Percentiles rank a stretch among this genome's conserved stretches.
These are phyloP conservation scores for Trachelus tabidus DNA, from an alignment of 2,888 invertebrate species.

Conservation along the genomic window DNA sequence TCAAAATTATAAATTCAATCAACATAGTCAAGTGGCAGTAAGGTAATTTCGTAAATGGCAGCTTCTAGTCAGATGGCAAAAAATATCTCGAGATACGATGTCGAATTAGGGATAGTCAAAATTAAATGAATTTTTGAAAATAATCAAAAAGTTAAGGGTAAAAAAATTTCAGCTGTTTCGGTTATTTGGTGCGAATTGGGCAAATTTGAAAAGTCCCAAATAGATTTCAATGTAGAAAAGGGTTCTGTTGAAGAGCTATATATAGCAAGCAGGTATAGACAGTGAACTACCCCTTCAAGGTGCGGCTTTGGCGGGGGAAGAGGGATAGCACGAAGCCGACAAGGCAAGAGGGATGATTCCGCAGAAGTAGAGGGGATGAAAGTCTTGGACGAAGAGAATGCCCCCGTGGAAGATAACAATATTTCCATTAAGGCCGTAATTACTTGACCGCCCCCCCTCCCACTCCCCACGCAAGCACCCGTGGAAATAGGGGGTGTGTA, in stretches of 20 bases:
- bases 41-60: neutral
- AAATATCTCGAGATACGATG: neutral
- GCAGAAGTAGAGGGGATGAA: neutral
- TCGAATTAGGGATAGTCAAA: neutral
- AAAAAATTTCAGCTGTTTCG: neutral
- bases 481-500: neutral
- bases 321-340: neutral
- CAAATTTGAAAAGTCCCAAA: too few relatives aligned
- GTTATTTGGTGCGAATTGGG: too few relatives aligned
- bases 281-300: neutral
- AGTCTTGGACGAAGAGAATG: neutral
- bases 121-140: neutral
- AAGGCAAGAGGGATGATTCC: neutral
- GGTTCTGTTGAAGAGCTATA: neutral
- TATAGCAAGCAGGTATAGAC: neutral
- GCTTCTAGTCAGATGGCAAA: neutral
- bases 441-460: neutral
- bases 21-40: neutral
- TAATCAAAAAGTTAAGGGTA: neutral
- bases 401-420: conserved; percentile 12
- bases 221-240: neutral
- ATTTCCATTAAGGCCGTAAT: conserved; percentile 16
- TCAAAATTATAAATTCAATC: neutral
- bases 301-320: neutral
- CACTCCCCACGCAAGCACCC: too few relatives aligned